Base-by-base conservation (phyloP, 2,888 invertebrate genomes). In the Hesperia comma region DNA sequence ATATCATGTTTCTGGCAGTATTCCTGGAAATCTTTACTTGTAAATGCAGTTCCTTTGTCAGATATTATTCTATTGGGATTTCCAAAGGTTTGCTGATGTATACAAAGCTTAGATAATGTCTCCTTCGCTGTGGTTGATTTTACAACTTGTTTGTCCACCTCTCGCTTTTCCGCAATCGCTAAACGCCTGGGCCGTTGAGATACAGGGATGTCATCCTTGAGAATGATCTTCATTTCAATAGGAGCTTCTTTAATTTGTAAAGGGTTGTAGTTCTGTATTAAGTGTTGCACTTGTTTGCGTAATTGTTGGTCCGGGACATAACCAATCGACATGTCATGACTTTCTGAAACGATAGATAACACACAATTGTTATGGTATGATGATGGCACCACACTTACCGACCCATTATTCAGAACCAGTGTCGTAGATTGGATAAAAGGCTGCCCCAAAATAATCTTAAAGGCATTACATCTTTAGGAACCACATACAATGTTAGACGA, bases 161-260 rank as follows among this genome's bases (percentile, higher is more conserved):
- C 32, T 14, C 63, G n/a, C 26, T 72, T 58, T n/a, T 73, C 70
- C 5, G 8, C 56, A 7, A 68, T 12, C 2, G 72, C 26, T 0
- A 72, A 19, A 12, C 70, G 62, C 14, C 72, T 21, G 2, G 73
- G 74, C 15, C 73, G 67, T 14, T 74, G 72, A n/a, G 64, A 58
- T 0, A 76, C 69, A 19, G 74, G 74, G 1, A 72, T 57, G 21
- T 74, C 72, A 61, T 74, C 71, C 56, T 73, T 74, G 12, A 76
- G 17, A 15, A 72, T 32, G n/a, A 73, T 75, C n/a, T 68, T 68
- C 33, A 75, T 2, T 46, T 73, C 15, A 10, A 74, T 70, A 2
- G 73, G 74, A 12, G 72, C 70, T 15, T 75, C 73, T 49, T 63
- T 63, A 14, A 17, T 57, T 26, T 68, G 40, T 6, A 37, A n/a